Evolutionary conservation across 1,140 invertebrate species (phyloP).

Genomic region (Cephus cinctus): DNA sequence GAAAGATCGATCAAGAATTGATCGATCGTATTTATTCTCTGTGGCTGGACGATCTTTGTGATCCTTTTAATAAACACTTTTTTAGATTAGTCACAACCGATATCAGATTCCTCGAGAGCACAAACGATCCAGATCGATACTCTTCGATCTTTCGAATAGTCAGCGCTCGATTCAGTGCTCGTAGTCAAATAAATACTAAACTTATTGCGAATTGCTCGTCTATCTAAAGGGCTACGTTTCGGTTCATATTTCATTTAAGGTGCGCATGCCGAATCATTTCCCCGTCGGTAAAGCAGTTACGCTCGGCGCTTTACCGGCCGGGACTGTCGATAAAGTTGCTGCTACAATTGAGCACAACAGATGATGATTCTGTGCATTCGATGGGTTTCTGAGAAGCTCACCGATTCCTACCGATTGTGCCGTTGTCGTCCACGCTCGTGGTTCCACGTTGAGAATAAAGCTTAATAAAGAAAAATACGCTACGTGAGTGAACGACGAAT

Average conservation of each 20-base stretch:
- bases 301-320: no score
- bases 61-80: no score
- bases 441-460: no score
- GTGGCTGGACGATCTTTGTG: conserved; percentile 18
- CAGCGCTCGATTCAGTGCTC: conserved; percentile 15
- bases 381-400: conserved; percentile 14
- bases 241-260: background rate
- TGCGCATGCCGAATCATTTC: conserved; percentile 10
- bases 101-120: no score
- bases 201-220: conserved; percentile 34
- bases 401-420: conserved; percentile 17
- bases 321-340: no score
- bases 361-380: conserved; percentile 9
- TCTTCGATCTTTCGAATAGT: conserved; percentile 11
- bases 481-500: conserved; percentile 41
- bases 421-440: no score
- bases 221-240: conserved; percentile 29
- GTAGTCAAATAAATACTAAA: conserved; percentile 33
- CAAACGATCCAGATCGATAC: no score
- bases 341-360: conserved; percentile 25
- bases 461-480: no score
- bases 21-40: conserved; percentile 25
- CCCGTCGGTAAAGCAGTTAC: no score
- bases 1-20: conserved; percentile 23
- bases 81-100: no score